phyloP scores from a whole-genome alignment of 2,113 vertebrate species.

The Okapia johnstoni region DNA sequence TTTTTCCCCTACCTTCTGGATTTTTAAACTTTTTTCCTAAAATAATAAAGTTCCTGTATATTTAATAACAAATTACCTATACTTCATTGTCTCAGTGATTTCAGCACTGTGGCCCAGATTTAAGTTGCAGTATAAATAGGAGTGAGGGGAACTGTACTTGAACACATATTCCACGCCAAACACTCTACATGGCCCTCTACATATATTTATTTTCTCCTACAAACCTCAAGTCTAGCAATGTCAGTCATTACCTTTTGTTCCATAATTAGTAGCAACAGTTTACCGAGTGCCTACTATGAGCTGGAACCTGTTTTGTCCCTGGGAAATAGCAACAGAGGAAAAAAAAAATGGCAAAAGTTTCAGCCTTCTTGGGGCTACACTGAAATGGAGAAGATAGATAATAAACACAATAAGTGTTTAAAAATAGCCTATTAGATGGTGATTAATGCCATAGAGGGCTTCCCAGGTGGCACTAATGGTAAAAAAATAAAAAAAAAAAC shows the following conservation, averaged over 20 bases:
- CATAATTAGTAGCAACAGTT: neutral
- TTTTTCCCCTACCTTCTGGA: neutral
- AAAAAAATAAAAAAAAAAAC: rapidly evolving
- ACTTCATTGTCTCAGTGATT: neutral
- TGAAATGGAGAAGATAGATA: neutral
- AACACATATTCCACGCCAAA: neutral
- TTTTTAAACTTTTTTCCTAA: neutral
- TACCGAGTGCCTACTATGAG: neutral
- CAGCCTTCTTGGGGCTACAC: neutral
- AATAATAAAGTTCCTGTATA: neutral
- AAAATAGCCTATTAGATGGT: neutral
- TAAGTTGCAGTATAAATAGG: neutral
- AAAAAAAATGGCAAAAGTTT: neutral
- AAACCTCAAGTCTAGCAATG: neutral
- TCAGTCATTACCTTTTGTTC: neutral
- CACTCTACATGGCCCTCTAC: neutral
- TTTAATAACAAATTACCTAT: neutral
- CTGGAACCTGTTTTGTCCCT: neutral
- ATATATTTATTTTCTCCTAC: neutral
- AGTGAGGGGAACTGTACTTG: neutral
- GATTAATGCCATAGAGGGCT: neutral
- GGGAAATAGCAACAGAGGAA: neutral
- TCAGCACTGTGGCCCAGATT: neutral
- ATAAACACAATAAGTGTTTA: neutral
- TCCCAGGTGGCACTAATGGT: neutral